Percentiles rank a stretch among this genome's conserved stretches.
Evolutionary conservation across 2,113 vertebrate genomes (phyloP).

Genomic region (Xyrauchen texanus): DNA sequence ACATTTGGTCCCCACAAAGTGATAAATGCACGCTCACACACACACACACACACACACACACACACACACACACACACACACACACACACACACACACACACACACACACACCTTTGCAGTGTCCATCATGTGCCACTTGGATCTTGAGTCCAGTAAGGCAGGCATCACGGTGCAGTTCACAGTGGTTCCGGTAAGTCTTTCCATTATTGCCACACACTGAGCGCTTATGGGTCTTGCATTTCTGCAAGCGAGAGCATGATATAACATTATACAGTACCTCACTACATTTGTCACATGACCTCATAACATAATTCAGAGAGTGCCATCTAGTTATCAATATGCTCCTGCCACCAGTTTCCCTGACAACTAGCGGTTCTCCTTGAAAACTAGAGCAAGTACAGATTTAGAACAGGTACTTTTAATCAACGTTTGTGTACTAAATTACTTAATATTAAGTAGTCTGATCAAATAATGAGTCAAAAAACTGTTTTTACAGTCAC

Average conservation of each 20-base stretch:
- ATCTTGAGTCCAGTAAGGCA: conserved; percentile 97
- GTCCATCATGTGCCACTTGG: conserved; percentile 92
- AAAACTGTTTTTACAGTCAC: too few relatives aligned
- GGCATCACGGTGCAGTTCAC: conserved; percentile 95
- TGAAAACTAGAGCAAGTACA: conserved; percentile 46
- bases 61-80: not conserved
- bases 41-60: too few relatives aligned
- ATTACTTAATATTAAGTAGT: too few relatives aligned
- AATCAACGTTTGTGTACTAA: too few relatives aligned
- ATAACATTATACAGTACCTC: not conserved
- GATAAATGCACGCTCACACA: too few relatives aligned
- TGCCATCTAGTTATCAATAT: too few relatives aligned
- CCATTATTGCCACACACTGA: conserved; percentile 95
- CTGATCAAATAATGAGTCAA: too few relatives aligned
- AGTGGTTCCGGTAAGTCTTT: conserved; percentile 98
- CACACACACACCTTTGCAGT: conserved; percentile 86
- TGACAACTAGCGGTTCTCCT: conserved; percentile 54
- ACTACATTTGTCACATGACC: not conserved
- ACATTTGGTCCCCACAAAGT: too few relatives aligned
- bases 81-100: too few relatives aligned
- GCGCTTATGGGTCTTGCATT: conserved; percentile 97
- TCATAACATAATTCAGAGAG: too few relatives aligned
- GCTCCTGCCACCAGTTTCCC: conserved; percentile 49
- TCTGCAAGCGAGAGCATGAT: conserved; percentile 68
- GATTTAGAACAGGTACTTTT: conserved; percentile 10